Percentiles rank a stretch among this genome's conserved stretches.
These are phyloP conservation scores for Euzophera pinguis DNA, from an alignment of 2,888 invertebrate species.

Conservation along the genomic window DNA sequence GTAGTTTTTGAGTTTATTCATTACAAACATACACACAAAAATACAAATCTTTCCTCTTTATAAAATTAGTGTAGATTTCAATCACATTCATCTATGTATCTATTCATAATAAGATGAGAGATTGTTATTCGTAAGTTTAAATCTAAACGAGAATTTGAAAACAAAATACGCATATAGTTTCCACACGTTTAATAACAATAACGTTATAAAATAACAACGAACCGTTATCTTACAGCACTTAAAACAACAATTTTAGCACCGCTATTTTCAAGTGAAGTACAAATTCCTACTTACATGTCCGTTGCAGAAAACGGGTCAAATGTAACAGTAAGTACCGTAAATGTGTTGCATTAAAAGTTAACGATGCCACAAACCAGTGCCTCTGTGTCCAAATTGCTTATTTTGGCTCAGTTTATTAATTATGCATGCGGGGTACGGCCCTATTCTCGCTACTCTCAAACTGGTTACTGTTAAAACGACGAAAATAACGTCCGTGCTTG, in stretches of 20 bases:
- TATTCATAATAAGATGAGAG: too few species aligned
- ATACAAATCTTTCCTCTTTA: too few species aligned
- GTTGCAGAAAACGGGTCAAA: constrained; percentile 19
- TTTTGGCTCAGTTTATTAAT: constrained; percentile 66
- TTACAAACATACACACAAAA: too few species aligned
- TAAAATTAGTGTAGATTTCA: too few species aligned
- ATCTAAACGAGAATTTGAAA: too few species aligned
- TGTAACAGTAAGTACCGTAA: constrained; percentile 34
- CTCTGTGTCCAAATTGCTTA: constrained; percentile 71
- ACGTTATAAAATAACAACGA: too few species aligned
- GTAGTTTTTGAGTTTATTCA: too few species aligned
- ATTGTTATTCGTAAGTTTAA: too few species aligned
- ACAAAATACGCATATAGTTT: too few species aligned
- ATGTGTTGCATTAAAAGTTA: constrained; percentile 60
- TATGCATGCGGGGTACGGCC: constrained; percentile 58
- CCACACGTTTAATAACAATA: too few species aligned
- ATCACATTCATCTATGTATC: too few species aligned
- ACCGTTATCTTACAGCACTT: too few species aligned
- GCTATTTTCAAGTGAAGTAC: not conserved
- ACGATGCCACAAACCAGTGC: constrained; percentile 64
- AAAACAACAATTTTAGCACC: not conserved
- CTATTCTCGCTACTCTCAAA: constrained; percentile 40
- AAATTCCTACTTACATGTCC: not conserved
- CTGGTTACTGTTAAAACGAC: constrained; percentile 41
- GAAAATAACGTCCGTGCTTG: constrained; percentile 40